phyloP scores from a whole-genome alignment of 2,888 invertebrate genomes.

The Cerastoderma edule region DNA sequence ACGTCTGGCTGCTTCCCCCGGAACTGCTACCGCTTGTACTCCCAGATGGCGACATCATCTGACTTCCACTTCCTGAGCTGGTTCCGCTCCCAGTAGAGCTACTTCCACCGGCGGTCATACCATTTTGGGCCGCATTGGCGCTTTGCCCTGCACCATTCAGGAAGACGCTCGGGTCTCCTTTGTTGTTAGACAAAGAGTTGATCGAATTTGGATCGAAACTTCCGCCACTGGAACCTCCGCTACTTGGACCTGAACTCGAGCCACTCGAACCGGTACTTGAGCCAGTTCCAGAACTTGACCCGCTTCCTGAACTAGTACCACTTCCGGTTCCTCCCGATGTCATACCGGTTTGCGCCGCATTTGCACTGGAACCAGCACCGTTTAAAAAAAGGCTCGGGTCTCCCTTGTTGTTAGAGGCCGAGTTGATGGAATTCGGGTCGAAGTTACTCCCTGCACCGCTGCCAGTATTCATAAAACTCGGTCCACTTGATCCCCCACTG shows the following conservation, averaged over 20 bases:
- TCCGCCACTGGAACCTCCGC: conserved; percentile 40
- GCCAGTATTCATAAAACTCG: conserved; percentile 26
- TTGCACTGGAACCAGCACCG: conserved; percentile 15
- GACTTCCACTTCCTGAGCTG: conserved; percentile 29
- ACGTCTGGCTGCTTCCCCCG: no score
- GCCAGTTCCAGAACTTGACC: conserved; percentile 27
- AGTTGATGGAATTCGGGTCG: conserved; percentile 11
- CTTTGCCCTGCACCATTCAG: conserved; percentile 49
- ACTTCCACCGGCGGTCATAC: conserved; percentile 37
- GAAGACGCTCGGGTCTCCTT: conserved; percentile 59
- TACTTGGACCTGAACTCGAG: conserved; percentile 22
- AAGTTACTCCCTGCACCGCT: conserved; percentile 20
- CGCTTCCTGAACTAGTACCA: conserved; percentile 8
- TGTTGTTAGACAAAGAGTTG: conserved; percentile 58
- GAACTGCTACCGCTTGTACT: no score
- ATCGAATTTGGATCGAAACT: conserved; percentile 56
- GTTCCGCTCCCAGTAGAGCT: conserved; percentile 24
- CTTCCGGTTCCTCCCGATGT: conserved; percentile 5
- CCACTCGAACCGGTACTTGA: conserved; percentile 25
- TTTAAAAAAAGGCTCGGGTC: conserved; percentile 19
- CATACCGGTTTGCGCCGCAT: conserved; percentile 13
- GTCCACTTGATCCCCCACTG: conserved; percentile 13
- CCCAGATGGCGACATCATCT: no score
- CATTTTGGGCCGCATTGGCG: conserved; percentile 35
- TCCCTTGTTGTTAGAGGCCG: conserved; percentile 16